Conservation (phyloP, 2,888 invertebrate species). For the Chironomus tentans region DNA sequence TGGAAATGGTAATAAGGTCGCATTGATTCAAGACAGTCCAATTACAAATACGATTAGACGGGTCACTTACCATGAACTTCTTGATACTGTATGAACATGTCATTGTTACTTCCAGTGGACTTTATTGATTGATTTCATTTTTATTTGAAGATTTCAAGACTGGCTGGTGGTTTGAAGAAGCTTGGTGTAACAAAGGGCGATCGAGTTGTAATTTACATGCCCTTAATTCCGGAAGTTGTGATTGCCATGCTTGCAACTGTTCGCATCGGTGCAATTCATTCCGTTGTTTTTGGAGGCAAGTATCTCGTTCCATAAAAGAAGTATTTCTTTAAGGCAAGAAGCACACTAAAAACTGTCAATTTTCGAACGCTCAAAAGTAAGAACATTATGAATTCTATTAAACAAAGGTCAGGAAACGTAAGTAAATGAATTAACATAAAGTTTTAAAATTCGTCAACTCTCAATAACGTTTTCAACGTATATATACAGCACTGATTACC, state of each 20-base stretch:
- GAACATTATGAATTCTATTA: not conserved
- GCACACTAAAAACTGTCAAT: not conserved
- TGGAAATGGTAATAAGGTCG: constrained; percentile 68
- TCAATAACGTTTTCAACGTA: not conserved
- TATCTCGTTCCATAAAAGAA: not conserved
- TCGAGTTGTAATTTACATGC: constrained; percentile 88
- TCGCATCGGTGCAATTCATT: constrained; percentile 84
- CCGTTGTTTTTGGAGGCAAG: constrained; percentile 85
- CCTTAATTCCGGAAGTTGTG: constrained; percentile 82
- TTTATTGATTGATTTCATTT: not conserved
- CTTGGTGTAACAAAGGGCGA: constrained; percentile 76
- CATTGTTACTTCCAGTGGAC: not conserved
- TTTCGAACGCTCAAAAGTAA: not conserved
- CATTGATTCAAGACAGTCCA: constrained; percentile 86
- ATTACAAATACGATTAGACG: constrained; percentile 65
- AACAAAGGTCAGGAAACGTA: constrained; percentile 19
- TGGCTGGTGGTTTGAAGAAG: constrained; percentile 70
- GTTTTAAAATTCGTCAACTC: not conserved
- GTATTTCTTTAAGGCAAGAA: not conserved
- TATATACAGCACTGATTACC: not conserved
- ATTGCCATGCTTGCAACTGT: constrained; percentile 82
- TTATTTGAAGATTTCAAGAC: constrained; percentile 52
- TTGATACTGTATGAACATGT: constrained; percentile 54
- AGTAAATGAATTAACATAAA: constrained; percentile 11
- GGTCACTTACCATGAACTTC: constrained; percentile 72